Conservation (phyloP, 2,113 vertebrate species). For the Ceyx cyanopectus region DNA sequence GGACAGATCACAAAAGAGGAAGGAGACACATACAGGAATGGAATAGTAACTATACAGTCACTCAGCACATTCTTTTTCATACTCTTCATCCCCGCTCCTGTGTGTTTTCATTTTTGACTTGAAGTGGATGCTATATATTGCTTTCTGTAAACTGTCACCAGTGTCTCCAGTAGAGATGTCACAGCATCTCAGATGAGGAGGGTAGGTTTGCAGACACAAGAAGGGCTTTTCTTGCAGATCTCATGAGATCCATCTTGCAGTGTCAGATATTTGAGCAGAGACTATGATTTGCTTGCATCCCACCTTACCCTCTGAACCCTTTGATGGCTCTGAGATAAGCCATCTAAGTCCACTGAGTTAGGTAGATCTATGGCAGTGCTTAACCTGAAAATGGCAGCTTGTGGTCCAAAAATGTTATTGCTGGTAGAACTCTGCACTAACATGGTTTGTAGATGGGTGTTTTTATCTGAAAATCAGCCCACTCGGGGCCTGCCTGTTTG, state of each 20-base stretch:
- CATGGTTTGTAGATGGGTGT: accelerated
- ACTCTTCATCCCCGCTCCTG: neutral
- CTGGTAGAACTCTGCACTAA: neutral
- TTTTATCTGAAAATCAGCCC: neutral
- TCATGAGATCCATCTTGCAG: neutral
- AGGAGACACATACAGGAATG: neutral
- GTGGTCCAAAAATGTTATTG: neutral
- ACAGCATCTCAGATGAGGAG: neutral
- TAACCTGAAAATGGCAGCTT: neutral
- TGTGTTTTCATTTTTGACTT: neutral
- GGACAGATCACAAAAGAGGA: neutral
- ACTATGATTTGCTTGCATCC: neutral
- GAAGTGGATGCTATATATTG: neutral
- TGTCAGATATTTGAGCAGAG: neutral
- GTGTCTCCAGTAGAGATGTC: neutral
- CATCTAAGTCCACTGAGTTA: neutral
- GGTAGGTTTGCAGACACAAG: neutral
- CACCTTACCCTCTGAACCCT: neutral
- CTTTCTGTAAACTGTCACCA: neutral
- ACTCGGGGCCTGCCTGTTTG: neutral
- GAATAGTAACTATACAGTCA: neutral
- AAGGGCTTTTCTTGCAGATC: neutral
- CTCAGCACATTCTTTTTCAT: neutral
- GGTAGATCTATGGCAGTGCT: neutral
- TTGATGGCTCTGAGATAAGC: neutral